Conservation (phyloP, 2,113 vertebrate genomes). For the Holacanthus passer region DNA sequence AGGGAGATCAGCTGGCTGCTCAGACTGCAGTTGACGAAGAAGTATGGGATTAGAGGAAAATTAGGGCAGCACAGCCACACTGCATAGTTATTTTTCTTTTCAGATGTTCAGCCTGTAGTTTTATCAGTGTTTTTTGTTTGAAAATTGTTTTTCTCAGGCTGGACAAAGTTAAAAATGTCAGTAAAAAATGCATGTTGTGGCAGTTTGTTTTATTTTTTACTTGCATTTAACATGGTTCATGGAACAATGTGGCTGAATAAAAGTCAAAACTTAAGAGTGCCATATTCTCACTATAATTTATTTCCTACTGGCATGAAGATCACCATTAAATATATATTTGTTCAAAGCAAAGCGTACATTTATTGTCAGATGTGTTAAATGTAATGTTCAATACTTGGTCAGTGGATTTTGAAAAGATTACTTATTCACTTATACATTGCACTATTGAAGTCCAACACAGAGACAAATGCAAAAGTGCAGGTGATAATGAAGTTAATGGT, state of each 20-base stretch:
- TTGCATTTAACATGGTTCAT: not conserved
- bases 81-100: slow-evolving; percentile 4
- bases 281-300: slow-evolving; percentile 4
- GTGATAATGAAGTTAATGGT: not conserved
- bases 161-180: not conserved
- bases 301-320: not conserved
- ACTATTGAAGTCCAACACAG: too few species aligned
- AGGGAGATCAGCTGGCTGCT: slow-evolving; percentile 32
- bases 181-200: too few species aligned
- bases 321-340: slow-evolving; percentile 25
- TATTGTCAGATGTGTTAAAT: not conserved
- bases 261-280: not conserved
- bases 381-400: not conserved
- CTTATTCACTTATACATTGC: too few species aligned
- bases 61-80: not conserved
- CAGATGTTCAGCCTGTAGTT: slow-evolving; percentile 19
- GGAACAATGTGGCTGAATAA: not conserved
- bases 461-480: not conserved
- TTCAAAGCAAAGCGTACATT: slow-evolving; percentile 26
- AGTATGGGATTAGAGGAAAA: slow-evolving; percentile 77
- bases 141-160: not conserved
- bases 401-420: not conserved
- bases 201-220: not conserved
- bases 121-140: slow-evolving; percentile 45
- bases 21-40: slow-evolving; percentile 61